Evolutionary conservation across 2,888 invertebrate genomes (phyloP), one percentile per base, ranked within the genome.

Genomic region (Campaea margaritaria): DNA sequence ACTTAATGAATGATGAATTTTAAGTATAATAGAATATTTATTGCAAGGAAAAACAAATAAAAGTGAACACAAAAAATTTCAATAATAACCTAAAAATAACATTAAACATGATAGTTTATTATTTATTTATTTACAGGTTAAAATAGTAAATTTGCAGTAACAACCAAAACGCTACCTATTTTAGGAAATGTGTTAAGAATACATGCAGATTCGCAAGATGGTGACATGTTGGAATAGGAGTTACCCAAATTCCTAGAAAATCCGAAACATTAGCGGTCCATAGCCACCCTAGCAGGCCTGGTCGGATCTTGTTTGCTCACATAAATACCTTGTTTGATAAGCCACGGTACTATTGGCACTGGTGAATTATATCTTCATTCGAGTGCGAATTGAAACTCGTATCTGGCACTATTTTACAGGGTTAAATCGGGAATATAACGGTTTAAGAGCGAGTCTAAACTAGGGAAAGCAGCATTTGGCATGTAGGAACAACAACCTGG

Each of bases 221-320:
- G n/a, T n/a, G n/a, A n/a, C n/a, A n/a, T n/a, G n/a, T n/a, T n/a
- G n/a, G n/a, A n/a, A 21, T 21, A 21, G 21, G 2, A 3, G 5
- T 7, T 31, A 31, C 8, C 31, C 31, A 13, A 14, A n/a, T 39
- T 14, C 13, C 31, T 1, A 31, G 9, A 16, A 36, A 12, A 21
- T 38, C 12, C 31, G 3, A 13, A 12, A 46, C 10, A 31, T 51
- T 14, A 36, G 11, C 1, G 13, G 14, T 11, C 4, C 31, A 46
- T 62, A 54, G 55, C 11, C 59, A 70, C 68, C 68, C 27, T 62
- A 62, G 46, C 50, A 49, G 52, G 50, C 68, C 50, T 39, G 64
- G 59, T 68, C 63, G 55, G 63, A 67, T 68, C 69, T 65, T 75
- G 80, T 79, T 79, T 80, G 74, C 75, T 66, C 68, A 74, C 70